Conservation (phyloP, 2,888 invertebrate species). For the Drosophila planitibia region DNA sequence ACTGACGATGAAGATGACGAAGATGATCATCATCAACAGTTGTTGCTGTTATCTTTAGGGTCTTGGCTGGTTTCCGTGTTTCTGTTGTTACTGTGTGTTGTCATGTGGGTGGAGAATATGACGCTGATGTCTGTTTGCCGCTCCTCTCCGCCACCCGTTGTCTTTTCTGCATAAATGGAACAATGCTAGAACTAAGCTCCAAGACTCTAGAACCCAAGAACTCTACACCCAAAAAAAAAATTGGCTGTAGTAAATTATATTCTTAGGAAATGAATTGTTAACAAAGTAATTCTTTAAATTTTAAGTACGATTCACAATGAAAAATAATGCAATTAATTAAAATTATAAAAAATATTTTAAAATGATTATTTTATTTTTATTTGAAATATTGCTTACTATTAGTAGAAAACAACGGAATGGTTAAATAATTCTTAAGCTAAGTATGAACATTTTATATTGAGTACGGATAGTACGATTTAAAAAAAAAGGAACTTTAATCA, state of each 20-base stretch:
- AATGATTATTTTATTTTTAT: background rate
- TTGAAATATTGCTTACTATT: background rate
- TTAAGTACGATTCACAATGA: background rate
- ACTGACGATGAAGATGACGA: slow-evolving; percentile 40
- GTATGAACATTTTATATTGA: background rate
- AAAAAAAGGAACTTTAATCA: background rate
- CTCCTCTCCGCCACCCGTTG: background rate
- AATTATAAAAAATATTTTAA: background rate
- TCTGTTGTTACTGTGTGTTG: slow-evolving; percentile 34
- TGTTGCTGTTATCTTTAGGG: slow-evolving; percentile 29
- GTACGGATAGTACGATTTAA: background rate
- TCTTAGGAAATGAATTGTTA: background rate
- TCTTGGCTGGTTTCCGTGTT: slow-evolving; percentile 43
- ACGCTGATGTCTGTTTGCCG: slow-evolving; percentile 56
- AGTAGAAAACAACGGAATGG: background rate
- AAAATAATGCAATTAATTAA: background rate
- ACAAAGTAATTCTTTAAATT: background rate
- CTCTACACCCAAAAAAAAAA: background rate
- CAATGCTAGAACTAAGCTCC: slow-evolving; percentile 44
- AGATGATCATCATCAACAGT: slow-evolving; percentile 34
- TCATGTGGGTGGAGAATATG: slow-evolving; percentile 77
- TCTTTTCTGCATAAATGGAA: slow-evolving; percentile 65
- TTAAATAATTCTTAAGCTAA: background rate
- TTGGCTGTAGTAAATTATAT: background rate
- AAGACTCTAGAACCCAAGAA: slow-evolving; percentile 7